Evolutionary conservation across 1,140 invertebrate species (phyloP).

Genomic region (Artemia franciscana): DNA sequence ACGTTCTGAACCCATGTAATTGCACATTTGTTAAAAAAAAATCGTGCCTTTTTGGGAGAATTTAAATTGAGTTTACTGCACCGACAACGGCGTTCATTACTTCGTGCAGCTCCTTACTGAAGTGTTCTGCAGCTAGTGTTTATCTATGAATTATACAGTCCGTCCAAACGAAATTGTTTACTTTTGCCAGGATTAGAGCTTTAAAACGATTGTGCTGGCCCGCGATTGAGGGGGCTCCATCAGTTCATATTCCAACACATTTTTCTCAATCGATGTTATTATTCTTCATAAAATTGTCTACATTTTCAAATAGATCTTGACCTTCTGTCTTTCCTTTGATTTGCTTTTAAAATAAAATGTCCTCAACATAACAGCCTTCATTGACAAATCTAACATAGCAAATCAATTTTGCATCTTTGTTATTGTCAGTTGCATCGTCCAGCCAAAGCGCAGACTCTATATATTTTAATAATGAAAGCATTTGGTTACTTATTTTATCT

Average conservation of each 20-base stretch:
- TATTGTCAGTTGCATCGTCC: constrained; percentile 3
- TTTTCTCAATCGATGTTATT: constrained; percentile 3
- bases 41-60: too few relatives aligned
- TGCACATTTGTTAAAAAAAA: too few relatives aligned
- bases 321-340: constrained; percentile 3
- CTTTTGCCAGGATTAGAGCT: background rate
- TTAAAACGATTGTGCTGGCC: constrained; percentile 1
- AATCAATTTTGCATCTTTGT: background rate
- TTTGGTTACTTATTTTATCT: constrained; percentile 6
- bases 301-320: constrained; percentile 7
- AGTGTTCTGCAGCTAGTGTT: background rate
- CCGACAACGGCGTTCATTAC: too few relatives aligned
- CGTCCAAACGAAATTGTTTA: background rate
- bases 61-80: too few relatives aligned
- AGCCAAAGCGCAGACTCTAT: constrained; percentile 7
- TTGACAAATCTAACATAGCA: background rate
- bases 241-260: constrained; percentile 6
- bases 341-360: constrained; percentile 6
- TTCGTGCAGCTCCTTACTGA: too few relatives aligned
- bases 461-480: constrained; percentile 3
- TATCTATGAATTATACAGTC: background rate
- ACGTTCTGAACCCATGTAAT: too few relatives aligned
- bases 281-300: constrained; percentile 1
- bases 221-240: constrained; percentile 6
- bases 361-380: constrained; percentile 3